phyloP scores from a whole-genome alignment of 2,113 vertebrate genomes.

The Lepisosteus oculatus region DNA sequence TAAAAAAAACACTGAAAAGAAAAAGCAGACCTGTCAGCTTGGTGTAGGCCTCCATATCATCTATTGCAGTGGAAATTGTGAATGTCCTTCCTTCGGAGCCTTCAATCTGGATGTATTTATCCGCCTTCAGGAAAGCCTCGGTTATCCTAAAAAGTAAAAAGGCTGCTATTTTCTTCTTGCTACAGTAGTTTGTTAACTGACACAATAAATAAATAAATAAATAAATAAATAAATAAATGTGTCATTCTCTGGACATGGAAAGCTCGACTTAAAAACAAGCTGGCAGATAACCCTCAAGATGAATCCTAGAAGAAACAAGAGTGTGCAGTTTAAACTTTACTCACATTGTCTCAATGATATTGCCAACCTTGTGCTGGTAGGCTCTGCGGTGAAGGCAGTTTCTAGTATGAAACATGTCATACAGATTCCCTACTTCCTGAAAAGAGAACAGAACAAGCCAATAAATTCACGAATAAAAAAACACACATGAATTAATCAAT shows the following conservation, averaged over 20 bases:
- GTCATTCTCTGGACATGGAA: too few relatives aligned
- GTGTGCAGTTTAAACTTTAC: constrained; percentile 32
- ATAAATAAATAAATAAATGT: too few relatives aligned
- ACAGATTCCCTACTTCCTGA: constrained; percentile 87
- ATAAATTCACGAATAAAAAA: too few relatives aligned
- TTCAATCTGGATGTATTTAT: constrained; percentile 65
- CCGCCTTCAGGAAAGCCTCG: constrained; percentile 86
- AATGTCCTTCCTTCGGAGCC: constrained; percentile 64
- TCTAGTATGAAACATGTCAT: constrained; percentile 92
- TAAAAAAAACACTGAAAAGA: not conserved
- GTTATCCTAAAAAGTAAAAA: constrained; percentile 72
- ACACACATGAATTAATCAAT: too few relatives aligned
- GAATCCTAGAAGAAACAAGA: too few relatives aligned
- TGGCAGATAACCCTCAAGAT: too few relatives aligned
- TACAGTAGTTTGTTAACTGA: too few relatives aligned
- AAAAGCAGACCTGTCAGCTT: constrained; percentile 81
- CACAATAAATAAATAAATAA: too few relatives aligned
- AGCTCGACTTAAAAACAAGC: too few relatives aligned
- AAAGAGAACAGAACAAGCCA: not conserved
- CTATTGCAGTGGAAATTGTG: constrained; percentile 79
- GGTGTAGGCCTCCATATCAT: constrained; percentile 91
- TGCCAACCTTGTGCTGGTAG: constrained; percentile 89
- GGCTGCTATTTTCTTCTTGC: too few relatives aligned
- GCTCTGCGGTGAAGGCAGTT: constrained; percentile 85
- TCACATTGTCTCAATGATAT: constrained; percentile 91